These are phyloP conservation scores for Chlorops oryzae DNA, from an alignment of 1,140 invertebrate species.

Conservation along the genomic window DNA sequence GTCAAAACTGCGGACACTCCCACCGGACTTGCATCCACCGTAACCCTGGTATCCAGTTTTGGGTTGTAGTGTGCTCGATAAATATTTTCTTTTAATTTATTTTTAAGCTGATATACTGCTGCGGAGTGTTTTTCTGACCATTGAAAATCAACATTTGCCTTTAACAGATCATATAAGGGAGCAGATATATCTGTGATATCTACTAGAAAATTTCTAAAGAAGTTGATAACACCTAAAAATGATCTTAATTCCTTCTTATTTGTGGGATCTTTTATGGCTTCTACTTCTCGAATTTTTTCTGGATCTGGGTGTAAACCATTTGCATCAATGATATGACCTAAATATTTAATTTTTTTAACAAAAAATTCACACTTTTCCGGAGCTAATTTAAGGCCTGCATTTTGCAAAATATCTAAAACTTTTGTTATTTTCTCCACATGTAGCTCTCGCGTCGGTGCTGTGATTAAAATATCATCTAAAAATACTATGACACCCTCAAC, in stretches of 20 bases:
- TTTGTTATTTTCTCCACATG: too few species aligned
- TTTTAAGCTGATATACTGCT: too few species aligned
- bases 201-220: slow-evolving; percentile 35
- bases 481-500: too few species aligned
- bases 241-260: slow-evolving; percentile 42
- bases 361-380: slow-evolving; percentile 50
- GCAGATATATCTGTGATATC: slow-evolving; percentile 29
- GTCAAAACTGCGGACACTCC: too few species aligned
- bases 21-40: too few species aligned
- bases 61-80: too few species aligned
- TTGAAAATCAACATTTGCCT: slow-evolving; percentile 24
- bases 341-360: slow-evolving; percentile 45
- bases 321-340: slow-evolving; percentile 48
- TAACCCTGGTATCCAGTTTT: neutral
- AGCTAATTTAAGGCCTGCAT: slow-evolving; percentile 49
- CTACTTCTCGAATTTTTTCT: slow-evolving; percentile 41
- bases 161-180: slow-evolving; percentile 32
- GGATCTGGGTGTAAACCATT: slow-evolving; percentile 45
- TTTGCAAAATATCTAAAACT: too few species aligned
- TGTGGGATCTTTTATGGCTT: slow-evolving; percentile 38
- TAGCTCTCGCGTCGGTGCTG: too few species aligned
- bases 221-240: slow-evolving; percentile 42
- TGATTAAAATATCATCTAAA: too few species aligned
- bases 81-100: too few species aligned
- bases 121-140: too few species aligned